Base-by-base conservation (phyloP, 53 echinoderm and acorn worm genomes). In the Mesocentrotus franciscanus region DNA sequence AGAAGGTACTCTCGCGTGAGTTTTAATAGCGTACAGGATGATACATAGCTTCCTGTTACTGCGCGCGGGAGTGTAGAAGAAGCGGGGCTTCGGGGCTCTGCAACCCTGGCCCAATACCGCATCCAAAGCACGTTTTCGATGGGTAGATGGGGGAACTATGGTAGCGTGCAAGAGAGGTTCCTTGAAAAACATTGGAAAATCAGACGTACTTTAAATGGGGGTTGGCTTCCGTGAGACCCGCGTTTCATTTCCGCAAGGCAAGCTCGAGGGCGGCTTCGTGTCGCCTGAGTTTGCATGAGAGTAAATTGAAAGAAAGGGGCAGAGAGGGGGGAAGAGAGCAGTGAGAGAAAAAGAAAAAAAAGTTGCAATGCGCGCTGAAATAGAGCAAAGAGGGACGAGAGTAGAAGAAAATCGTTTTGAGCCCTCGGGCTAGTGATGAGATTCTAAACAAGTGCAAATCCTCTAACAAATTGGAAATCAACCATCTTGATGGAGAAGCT, bases 381-480 rank as follows among this genome's bases (percentile, higher is more conserved):
- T 18, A 33, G 60, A 24, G 92, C 24, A 68, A 70, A 66, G 92
- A 92, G 39, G 33, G 92, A 10, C 70, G 36, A 32, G 92, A 64
- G 64, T 64, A 76, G 13, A 33, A 57, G 76, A 76, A 93, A 76
- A 75, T 75, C 78, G 93, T 61, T 75, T 75, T 18, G 29, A 39
- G 59, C 78, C 93, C 93, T 59, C 57, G 56, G 93, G 93, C 75
- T 39, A 49, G 61, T 75, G 93, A 93, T 72, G 93, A 93, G 93
- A 76, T 59, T 76, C 93, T 93, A 93, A 93, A 93, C 93, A 93
- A 93, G 93, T 93, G 93, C 93, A 93, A 93, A 93, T 93, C 93
- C 93, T 75, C 93, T 93, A 93, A 93, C 93, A 93, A 93, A 93
- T 93, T 93, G 93, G 93, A 93, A 93, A 93, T 93, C 93, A 93